Evolutionary conservation across 2,888 invertebrate genomes (phyloP).

Genomic region (Epiblema foenella): DNA sequence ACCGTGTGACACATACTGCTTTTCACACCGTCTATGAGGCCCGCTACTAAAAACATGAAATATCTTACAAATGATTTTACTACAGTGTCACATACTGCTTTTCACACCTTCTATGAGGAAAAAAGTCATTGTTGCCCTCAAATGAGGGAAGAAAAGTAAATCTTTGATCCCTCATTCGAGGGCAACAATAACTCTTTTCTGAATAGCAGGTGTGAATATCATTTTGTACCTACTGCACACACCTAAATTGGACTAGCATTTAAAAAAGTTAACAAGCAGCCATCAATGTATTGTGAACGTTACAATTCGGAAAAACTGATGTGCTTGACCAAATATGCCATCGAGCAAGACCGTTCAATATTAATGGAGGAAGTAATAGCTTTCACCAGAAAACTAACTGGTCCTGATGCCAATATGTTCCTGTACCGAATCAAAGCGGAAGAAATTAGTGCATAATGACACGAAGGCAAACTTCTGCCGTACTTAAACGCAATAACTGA

Average conservation of each 20-base stretch:
- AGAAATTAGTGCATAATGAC: constrained; percentile 36
- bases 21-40: no score
- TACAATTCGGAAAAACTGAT: constrained; percentile 6
- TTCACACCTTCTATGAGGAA: no score
- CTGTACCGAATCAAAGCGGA: constrained; percentile 35
- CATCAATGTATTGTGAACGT: not conserved
- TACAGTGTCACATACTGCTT: no score
- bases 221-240: not conserved
- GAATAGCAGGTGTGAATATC: no score
- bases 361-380: constrained; percentile 28
- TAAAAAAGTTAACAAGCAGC: constrained; percentile 24
- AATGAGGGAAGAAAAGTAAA: no score
- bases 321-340: not conserved
- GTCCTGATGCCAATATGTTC: constrained; percentile 37
- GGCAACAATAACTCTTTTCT: no score
- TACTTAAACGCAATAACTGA: not conserved
- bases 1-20: no score
- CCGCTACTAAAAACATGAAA: no score
- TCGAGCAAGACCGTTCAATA: constrained; percentile 22
- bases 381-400: constrained; percentile 39
- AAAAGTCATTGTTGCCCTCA: no score
- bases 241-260: constrained; percentile 10
- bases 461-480: constrained; percentile 33
- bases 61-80: no score
- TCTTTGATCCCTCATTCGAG: no score